Base-by-base conservation (phyloP, 2,888 invertebrate species). In the Bedellia somnulentella region DNA sequence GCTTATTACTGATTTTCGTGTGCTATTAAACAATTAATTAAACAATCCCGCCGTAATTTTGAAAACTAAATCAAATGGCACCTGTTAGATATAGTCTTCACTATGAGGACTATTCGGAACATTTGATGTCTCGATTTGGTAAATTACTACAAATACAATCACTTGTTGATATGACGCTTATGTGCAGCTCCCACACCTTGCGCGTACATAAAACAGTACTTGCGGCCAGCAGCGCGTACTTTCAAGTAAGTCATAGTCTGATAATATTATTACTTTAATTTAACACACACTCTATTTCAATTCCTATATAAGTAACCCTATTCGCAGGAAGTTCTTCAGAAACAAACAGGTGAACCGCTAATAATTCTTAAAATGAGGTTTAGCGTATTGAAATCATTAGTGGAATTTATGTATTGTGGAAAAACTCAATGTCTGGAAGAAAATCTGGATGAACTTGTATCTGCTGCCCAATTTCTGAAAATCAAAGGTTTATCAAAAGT, bases 341-440 rank as follows among this genome's bases (percentile, higher is more conserved):
- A 81, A 45, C 71, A 78, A 41, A 52, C 61, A 9, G 78, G 79
- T 6, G 81, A 82, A 42, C 80, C 81, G 25, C 57, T 81, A 24
- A 67, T 82, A 24, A 78, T 87, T 36, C 75, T 81, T 41, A 86
- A 87, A 48, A 80, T 86, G 75, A 80, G 84, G 49, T 86, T 86
- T 57, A 77, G 79, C 43, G 83, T 86, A 16, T 60, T 87, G 35
- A 86, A 85, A 57, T 82, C 83, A 27, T 70, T 87, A 35, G 80
- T 87, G 17, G 87, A 87, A 53, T 87, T 86, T 45, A 87, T 87
- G 82, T 87, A 87, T 48, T 86, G 84, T 46, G 87, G 87, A 2
- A 85, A 86, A 66, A 86, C 86, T 2, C 81, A 81, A 41, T 81
- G 87, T 39, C 63, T 81, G 29, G 83, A 85, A 53, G 81, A 84